Evolutionary conservation across 2,797 vertebrate genomes (phyloP).

Genomic region (Distichodus sexfasciatus): DNA sequence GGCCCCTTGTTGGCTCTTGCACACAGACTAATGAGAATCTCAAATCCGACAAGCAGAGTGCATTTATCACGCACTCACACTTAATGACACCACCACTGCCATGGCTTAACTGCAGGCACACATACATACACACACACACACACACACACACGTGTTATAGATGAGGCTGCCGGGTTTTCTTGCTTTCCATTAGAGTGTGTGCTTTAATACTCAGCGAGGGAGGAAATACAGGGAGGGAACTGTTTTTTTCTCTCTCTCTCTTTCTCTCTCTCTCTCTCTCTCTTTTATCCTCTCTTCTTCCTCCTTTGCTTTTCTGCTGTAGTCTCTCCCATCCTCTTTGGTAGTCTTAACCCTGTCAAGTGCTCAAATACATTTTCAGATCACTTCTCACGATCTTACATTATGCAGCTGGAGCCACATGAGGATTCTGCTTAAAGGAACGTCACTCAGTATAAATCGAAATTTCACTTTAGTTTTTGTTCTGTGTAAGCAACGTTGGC

Average conservation of each 20-base stretch:
- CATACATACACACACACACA: conserved; percentile 26
- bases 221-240: not conserved
- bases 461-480: too few species aligned
- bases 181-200: conserved; percentile 45
- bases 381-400: not conserved
- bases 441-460: too few species aligned
- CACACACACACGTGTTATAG: conserved; percentile 45
- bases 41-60: conserved; percentile 72
- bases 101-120: conserved; percentile 52
- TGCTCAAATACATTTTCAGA: not conserved
- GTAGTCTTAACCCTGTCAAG: not conserved
- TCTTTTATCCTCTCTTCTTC: not conserved
- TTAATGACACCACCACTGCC: conserved; percentile 65
- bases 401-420: not conserved
- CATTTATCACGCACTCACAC: conserved; percentile 73
- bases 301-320: too few species aligned
- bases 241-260: not conserved
- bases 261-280: not conserved
- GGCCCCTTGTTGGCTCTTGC: conserved; percentile 64
- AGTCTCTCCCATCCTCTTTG: too few species aligned
- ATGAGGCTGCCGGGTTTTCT: conserved; percentile 50
- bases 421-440: not conserved
- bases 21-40: conserved; percentile 79
- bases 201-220: conserved; percentile 38
- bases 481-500: too few species aligned